Percentiles rank a stretch among this genome's conserved stretches.
Evolutionary conservation across 2,113 vertebrate genomes (phyloP).

Genomic region (Chiloscyllium plagiosum): DNA sequence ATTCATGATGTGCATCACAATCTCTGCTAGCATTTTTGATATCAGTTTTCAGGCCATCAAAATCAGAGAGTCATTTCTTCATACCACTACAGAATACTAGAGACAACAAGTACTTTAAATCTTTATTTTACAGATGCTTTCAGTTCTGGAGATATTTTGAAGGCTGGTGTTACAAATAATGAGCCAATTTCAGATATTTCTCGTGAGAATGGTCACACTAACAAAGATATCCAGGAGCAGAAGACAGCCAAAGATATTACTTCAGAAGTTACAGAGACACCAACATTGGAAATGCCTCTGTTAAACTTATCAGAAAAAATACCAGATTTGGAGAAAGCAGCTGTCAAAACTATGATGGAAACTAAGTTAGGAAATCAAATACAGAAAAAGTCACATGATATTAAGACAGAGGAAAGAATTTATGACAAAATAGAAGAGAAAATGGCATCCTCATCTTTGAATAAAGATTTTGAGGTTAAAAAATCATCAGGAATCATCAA

Average conservation of each 20-base stretch:
- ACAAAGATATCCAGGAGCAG: background rate
- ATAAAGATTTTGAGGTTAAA: background rate
- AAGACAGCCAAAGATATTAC: background rate
- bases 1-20: background rate
- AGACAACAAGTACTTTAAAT: background rate
- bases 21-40: background rate
- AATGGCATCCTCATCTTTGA: background rate
- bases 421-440: conserved; percentile 9
- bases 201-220: background rate
- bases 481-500: background rate
- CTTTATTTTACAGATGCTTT: conserved; percentile 30
- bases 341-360: background rate
- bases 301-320: background rate
- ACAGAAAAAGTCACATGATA: background rate
- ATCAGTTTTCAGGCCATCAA: background rate
- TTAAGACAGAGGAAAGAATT: no score
- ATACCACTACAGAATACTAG: background rate
- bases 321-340: background rate
- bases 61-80: background rate
- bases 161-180: background rate
- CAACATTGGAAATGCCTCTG: background rate
- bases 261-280: background rate
- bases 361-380: background rate
- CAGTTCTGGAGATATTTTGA: background rate
- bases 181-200: background rate